phyloP scores from a whole-genome alignment of 2,888 invertebrate genomes.

The Oasisia sp. region DNA sequence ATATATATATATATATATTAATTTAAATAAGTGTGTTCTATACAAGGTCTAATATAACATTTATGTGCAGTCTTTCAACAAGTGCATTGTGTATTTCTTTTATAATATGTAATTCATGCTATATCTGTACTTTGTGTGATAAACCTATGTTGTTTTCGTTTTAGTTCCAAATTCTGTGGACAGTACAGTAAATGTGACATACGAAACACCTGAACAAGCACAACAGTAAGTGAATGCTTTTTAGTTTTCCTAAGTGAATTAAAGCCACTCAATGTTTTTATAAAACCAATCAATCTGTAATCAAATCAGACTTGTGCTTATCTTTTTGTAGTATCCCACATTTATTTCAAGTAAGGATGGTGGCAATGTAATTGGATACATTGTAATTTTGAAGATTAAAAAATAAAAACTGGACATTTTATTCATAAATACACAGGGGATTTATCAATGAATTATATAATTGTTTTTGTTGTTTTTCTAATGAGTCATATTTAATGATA shows the following conservation, averaged over 20 bases:
- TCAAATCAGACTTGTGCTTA: not conserved
- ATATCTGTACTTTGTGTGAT: not conserved
- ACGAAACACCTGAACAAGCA: constrained; percentile 90
- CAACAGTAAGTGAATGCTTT: constrained; percentile 80
- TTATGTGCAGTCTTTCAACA: too few relatives aligned
- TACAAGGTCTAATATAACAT: not conserved
- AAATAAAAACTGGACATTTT: too few relatives aligned
- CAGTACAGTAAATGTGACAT: constrained; percentile 81
- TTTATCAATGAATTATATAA: too few relatives aligned
- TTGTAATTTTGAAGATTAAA: not conserved
- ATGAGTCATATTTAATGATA: not conserved
- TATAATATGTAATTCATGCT: not conserved
- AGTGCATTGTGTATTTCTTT: not conserved
- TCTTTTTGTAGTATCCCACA: not conserved
- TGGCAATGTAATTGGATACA: not conserved
- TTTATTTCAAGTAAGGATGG: not conserved
- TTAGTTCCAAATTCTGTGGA: constrained; percentile 29
- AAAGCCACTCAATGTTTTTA: not conserved
- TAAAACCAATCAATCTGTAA: not conserved
- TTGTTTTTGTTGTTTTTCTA: too few relatives aligned
- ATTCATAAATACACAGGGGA: too few relatives aligned
- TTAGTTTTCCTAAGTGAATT: not conserved
- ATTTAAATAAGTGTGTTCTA: too few relatives aligned
- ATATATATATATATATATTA: too few relatives aligned
- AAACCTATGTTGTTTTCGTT: not conserved